Percentiles rank a stretch among this genome's conserved stretches.
These are phyloP conservation scores for Pseudochaenichthys georgianus DNA, from an alignment of 2,797 vertebrate genomes.

Conservation along the genomic window DNA sequence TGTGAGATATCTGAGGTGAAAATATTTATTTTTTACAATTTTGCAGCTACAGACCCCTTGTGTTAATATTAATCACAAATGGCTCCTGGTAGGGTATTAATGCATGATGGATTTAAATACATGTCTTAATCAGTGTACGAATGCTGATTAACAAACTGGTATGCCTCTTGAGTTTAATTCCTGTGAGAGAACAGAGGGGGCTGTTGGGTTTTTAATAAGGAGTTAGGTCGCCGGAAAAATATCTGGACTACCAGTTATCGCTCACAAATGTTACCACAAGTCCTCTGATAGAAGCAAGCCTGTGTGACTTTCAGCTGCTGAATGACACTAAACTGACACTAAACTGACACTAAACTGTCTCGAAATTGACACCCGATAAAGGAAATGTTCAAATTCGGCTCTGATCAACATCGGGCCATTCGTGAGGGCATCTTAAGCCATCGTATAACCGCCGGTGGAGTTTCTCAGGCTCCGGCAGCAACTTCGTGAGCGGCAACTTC, in stretches of 20 bases:
- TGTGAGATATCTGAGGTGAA: background rate
- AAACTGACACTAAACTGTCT: too few species aligned
- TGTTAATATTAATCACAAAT: constrained; percentile 15
- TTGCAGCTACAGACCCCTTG: background rate
- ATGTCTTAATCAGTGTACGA: constrained; percentile 43
- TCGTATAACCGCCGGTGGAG: too few species aligned
- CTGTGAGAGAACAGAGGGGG: constrained; percentile 16
- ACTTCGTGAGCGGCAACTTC: too few species aligned
- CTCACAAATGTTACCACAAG: background rate
- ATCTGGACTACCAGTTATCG: constrained; percentile 9
- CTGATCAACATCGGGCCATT: too few species aligned
- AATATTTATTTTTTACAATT: background rate
- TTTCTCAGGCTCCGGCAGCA: too few species aligned
- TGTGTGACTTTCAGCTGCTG: background rate
- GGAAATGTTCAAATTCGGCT: too few species aligned
- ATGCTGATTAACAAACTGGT: constrained; percentile 45
- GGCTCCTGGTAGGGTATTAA: constrained; percentile 19
- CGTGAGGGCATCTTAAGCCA: too few species aligned
- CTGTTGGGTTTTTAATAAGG: constrained; percentile 14
- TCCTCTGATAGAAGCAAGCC: background rate
- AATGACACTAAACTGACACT: constrained; percentile 6
- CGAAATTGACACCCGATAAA: too few species aligned
- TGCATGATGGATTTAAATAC: constrained; percentile 39
- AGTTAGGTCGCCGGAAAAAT: constrained; percentile 14
- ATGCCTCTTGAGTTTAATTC: constrained; percentile 37